Percentiles rank a stretch among this genome's conserved stretches.
Evolutionary conservation across 92 coral and sea anemone genomes (phyloP).

Genomic region (Zoanthus sociatus): DNA sequence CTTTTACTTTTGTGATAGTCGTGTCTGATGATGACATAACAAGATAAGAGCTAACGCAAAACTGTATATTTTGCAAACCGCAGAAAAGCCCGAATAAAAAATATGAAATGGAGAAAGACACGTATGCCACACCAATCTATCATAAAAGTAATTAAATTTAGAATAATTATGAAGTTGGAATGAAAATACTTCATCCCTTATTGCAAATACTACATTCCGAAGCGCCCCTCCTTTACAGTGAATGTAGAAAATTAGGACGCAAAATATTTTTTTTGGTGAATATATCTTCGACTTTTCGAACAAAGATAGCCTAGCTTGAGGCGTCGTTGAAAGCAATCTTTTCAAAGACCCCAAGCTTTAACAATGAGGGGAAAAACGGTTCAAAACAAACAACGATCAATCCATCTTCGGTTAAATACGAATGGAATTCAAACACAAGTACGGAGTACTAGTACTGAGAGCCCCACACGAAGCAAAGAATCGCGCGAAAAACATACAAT

Average conservation of each 20-base stretch:
- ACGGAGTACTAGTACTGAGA: not conserved
- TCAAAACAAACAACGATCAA: slow-evolving; percentile 2
- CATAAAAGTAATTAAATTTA: slow-evolving; percentile 28
- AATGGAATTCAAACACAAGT: slow-evolving; percentile 23
- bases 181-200: slow-evolving; percentile 13
- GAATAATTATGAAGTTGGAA: slow-evolving; percentile 2
- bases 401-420: slow-evolving; percentile 42
- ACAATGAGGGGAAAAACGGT: not conserved
- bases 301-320: not conserved
- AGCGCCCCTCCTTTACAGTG: slow-evolving; percentile 35
- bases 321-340: slow-evolving; percentile 27
- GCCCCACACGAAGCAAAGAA: slow-evolving; percentile 38
- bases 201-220: slow-evolving; percentile 33
- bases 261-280: not conserved
- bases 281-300: not conserved
- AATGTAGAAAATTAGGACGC: slow-evolving; percentile 14
- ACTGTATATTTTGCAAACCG: not conserved
- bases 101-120: not conserved
- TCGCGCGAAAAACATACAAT: slow-evolving; percentile 27
- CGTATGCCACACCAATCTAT: slow-evolving; percentile 10
- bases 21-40: slow-evolving; percentile 30
- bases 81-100: not conserved
- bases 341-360: not conserved
- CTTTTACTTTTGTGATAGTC: not conserved
- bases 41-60: not conserved